These are phyloP conservation scores for Ypsolopha sequella DNA, from an alignment of 2,888 invertebrate genomes.

Conservation along the genomic window DNA sequence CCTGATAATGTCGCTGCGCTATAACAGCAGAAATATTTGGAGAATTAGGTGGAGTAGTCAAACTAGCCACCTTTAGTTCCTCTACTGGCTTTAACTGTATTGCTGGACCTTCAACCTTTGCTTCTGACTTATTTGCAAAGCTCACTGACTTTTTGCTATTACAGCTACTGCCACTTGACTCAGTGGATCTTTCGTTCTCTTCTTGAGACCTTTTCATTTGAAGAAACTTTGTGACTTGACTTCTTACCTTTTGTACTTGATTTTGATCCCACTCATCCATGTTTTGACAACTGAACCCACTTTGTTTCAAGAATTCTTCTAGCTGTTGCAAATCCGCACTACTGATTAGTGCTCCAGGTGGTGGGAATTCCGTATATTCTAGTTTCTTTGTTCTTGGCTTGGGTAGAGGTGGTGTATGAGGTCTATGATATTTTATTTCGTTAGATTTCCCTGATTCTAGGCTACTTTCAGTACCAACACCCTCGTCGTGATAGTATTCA, in stretches of 20 bases:
- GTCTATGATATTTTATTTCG: slow-evolving; percentile 58
- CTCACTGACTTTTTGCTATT: slow-evolving; percentile 82
- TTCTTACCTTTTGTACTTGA: slow-evolving; percentile 77
- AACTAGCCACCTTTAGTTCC: slow-evolving; percentile 52
- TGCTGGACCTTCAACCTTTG: slow-evolving; percentile 45
- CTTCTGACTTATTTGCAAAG: slow-evolving; percentile 75
- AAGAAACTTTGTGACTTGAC: slow-evolving; percentile 79
- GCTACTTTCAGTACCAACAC: slow-evolving; percentile 72
- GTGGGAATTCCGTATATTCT: slow-evolving; percentile 61
- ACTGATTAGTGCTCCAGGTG: slow-evolving; percentile 62
- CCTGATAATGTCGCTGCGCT: slow-evolving; percentile 72
- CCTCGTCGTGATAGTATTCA: slow-evolving; percentile 72
- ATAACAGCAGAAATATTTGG: slow-evolving; percentile 77
- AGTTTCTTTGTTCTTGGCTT: slow-evolving; percentile 61
- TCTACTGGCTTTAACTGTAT: slow-evolving; percentile 59
- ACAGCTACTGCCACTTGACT: slow-evolving; percentile 70
- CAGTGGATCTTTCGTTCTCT: slow-evolving; percentile 70
- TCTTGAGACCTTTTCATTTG: slow-evolving; percentile 79
- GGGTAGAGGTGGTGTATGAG: slow-evolving; percentile 65
- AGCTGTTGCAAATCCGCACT: slow-evolving; percentile 76
- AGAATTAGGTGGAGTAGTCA: slow-evolving; percentile 79
- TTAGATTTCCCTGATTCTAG: slow-evolving; percentile 71
- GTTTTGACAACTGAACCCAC: slow-evolving; percentile 77
- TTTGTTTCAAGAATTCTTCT: slow-evolving; percentile 78
- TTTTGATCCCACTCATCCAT: slow-evolving; percentile 77